Base-by-base conservation (phyloP, 2,113 vertebrate species). In the Myotis davidii region DNA sequence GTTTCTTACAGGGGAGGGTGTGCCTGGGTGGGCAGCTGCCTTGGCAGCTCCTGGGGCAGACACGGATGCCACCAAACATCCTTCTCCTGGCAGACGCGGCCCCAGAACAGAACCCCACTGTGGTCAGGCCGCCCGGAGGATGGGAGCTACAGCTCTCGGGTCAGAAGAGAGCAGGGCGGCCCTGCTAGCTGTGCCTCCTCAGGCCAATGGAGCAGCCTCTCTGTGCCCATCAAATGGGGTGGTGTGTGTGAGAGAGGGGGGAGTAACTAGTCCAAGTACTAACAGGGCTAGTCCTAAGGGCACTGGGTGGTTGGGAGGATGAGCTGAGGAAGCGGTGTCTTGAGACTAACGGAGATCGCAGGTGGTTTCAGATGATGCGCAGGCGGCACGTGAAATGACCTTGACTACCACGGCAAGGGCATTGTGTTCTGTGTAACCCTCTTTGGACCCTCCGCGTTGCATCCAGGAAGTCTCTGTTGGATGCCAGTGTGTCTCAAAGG, bases 1-100 rank as follows among this genome's bases (percentile, higher is more conserved):
- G 34, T 37, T 67, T 5, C 27, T 0, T 0, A 0, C 6, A 0
- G 23, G 4, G 11, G 17, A 7, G 2, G 29, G 27, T 18, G 39
- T 9, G 17, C 20, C 10, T 17, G 5, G 27, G 7, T 2, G 45
- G 69, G 52, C n/a, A 3, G 34, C 45, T 18, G 14, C 25, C 59
- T 39, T 20, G n/a, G n/a, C 4, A 34, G 27, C 27, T 56, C 64
- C 1, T 8, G 54, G 54, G 29, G 25, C 17, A 52, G 29, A 59
- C 45, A 23, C 27, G 14, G 27, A 9, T 1, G 0, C 25, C 56
- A 2, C 42, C 17, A 29, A n/a, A 27, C 2, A 13, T 12, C 48
- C 17, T 39, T 16, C 16, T 29, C 29, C 34, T 12, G 37, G 25
- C 9, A 69, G 50, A 2, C 17, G 29, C 25, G 6, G 13, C 74